These are phyloP conservation scores for Emydura subglobosa DNA, from an alignment of 2,113 vertebrate species.

Conservation along the genomic window DNA sequence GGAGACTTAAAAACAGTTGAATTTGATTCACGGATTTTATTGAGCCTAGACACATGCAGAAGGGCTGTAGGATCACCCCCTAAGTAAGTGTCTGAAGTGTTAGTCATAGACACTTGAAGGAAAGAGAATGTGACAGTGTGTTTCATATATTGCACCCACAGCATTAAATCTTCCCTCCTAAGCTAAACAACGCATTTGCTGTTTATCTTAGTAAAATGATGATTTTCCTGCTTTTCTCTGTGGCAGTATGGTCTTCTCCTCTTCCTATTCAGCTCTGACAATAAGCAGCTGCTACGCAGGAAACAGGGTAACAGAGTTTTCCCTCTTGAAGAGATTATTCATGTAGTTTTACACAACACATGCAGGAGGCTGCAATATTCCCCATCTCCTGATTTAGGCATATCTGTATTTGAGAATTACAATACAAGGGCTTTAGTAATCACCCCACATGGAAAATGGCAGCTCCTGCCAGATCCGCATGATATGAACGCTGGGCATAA, in stretches of 20 bases:
- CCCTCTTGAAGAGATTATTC: slow-evolving; percentile 30
- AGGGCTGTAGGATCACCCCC: not conserved
- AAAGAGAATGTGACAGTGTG: slow-evolving; percentile 27
- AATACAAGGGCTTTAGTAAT: not conserved
- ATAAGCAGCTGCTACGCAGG: slow-evolving; percentile 53
- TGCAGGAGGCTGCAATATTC: not conserved
- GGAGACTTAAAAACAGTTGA: not conserved
- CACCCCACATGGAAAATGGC: slow-evolving; percentile 35
- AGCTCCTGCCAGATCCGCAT: slow-evolving; percentile 7
- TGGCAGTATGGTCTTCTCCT: not conserved
- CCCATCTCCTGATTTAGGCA: not conserved
- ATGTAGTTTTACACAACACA: not conserved
- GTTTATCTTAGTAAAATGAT: slow-evolving; percentile 64
- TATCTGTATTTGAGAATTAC: not conserved
- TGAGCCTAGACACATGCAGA: not conserved
- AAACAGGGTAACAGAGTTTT: slow-evolving; percentile 50
- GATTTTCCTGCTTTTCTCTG: slow-evolving; percentile 62
- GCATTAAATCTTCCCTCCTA: slow-evolving; percentile 45
- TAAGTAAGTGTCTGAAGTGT: not conserved
- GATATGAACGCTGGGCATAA: slow-evolving; percentile 42
- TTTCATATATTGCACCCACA: not conserved
- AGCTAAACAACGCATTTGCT: slow-evolving; percentile 48
- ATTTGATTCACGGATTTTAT: not conserved
- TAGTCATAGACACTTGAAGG: not conserved
- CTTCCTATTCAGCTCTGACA: slow-evolving; percentile 51